These are phyloP conservation scores for Drosophila yooni DNA, from an alignment of 2,888 invertebrate genomes.

Conservation along the genomic window DNA sequence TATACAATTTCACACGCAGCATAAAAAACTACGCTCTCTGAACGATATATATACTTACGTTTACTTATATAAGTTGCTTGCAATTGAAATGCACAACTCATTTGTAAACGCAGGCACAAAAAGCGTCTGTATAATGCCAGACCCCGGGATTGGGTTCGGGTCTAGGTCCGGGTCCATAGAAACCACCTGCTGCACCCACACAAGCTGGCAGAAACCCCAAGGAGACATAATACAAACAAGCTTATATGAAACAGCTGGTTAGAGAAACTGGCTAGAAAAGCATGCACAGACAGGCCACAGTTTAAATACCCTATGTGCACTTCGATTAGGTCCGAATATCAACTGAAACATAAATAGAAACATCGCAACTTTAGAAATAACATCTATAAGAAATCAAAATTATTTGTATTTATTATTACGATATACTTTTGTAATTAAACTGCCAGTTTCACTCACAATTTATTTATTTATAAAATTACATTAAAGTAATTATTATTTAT, in stretches of 20 bases:
- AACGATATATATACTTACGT: constrained; percentile 17
- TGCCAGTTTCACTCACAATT: not conserved
- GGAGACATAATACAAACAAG: constrained; percentile 40
- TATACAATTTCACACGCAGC: constrained; percentile 48
- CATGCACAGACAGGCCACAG: not conserved
- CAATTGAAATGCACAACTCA: constrained; percentile 57
- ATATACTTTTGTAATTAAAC: not conserved
- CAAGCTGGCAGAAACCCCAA: constrained; percentile 11
- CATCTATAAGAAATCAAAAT: not conserved
- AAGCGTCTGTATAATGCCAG: constrained; percentile 40
- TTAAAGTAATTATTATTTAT: not conserved
- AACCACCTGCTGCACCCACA: constrained; percentile 74
- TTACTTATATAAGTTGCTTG: constrained; percentile 21
- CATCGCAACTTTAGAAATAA: not conserved
- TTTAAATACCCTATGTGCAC: constrained; percentile 27
- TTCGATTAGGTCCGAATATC: not conserved
- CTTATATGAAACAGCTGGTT: constrained; percentile 56
- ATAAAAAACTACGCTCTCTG: constrained; percentile 17
- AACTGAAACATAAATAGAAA: not conserved
- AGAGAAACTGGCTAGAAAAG: constrained; percentile 28
- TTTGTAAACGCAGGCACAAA: constrained; percentile 43
- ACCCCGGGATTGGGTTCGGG: not conserved
- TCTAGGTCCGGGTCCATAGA: constrained; percentile 47
- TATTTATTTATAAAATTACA: not conserved
- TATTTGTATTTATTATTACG: not conserved